Evolutionary conservation across 2,888 invertebrate genomes (phyloP), one percentile per base, ranked within the genome.

Genomic region (Pycnomerus fuliginosus): DNA sequence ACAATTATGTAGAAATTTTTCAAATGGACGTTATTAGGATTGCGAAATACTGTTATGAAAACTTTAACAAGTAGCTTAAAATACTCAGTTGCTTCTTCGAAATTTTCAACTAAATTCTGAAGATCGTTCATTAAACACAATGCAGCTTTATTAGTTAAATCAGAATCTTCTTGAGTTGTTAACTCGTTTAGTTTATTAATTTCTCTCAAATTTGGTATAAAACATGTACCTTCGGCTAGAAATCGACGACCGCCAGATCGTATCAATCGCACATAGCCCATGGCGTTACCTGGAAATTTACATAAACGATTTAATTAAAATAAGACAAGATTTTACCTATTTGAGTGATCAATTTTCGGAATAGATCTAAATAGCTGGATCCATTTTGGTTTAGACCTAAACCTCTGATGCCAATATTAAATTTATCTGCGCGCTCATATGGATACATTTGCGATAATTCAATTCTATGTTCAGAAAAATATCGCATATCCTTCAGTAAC

Each of bases 251-350:
- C 93, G 11, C 97, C 98, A 0, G 96, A 92, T 37, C 94, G 80
- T 42, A 99, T 87, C 75, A 97, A 83, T 32, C 98, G 80, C 2
- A 99, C 90, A 66, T 96, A 97, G 1, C 96, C 97, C 80, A 98
- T 86, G 0, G 95, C 93, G 73, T 97, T 97, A 10, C 82, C 82
- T 80, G 56, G 17, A 59, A 43, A 30, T 23, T 33, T 22, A 16
- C 3, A 3, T 30, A n/a, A 28, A 30, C 1, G 20, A 14, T 16
- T 16, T 10, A 30, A 41, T 14, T 7, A 13, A 39, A 40, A 37
- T 12, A 28, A 10, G 23, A 5, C 27, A 8, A 3, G 10, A 27
- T 30, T 22, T 56, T 62, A 80, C 93, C 96, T 61, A 98, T 94
- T 66, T 97, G 92, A 32, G 90, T 91, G 38, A 99, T 89, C 3